A percentile compares a stretch with the other conserved stretches of the same genome.
These are phyloP conservation scores for Lytechinus variegatus DNA, from an alignment of 35 echinoderm and acorn worm genomes.

Conservation along the genomic window DNA sequence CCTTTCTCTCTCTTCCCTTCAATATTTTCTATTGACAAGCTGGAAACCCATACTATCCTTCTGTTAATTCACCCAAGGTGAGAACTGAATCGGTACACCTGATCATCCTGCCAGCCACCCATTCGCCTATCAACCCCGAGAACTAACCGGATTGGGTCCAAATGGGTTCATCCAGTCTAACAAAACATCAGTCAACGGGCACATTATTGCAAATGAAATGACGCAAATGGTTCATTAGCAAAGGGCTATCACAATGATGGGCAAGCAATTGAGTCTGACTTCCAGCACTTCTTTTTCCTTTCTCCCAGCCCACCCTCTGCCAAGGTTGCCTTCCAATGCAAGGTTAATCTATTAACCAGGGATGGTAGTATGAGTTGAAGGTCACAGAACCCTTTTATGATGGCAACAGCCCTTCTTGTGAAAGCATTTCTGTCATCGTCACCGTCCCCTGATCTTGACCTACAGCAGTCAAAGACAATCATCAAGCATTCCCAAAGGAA, in stretches of 20 bases:
- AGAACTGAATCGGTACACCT: background rate
- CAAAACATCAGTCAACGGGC: background rate
- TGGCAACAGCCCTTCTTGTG: background rate
- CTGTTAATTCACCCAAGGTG: background rate
- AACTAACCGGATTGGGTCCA: background rate
- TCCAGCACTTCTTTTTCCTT: background rate
- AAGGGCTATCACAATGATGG: background rate
- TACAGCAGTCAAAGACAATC: background rate
- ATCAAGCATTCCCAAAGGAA: background rate
- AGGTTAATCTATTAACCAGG: conserved; percentile 2
- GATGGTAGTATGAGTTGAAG: background rate
- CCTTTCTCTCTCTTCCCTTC: background rate
- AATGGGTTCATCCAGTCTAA: background rate
- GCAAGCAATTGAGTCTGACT: background rate
- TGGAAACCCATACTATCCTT: background rate
- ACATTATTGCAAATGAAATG: conserved; percentile 20
- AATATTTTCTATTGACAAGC: background rate
- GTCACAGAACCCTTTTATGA: background rate
- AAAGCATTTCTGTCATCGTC: background rate
- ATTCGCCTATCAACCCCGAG: background rate
- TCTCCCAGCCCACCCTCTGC: background rate
- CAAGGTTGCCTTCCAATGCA: background rate
- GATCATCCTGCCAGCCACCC: background rate
- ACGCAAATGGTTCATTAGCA: conserved; percentile 18
- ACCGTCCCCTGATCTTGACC: background rate